Evolutionary conservation across 2,113 vertebrate species (phyloP).

Genomic region (Anser brachyrhynchus): DNA sequence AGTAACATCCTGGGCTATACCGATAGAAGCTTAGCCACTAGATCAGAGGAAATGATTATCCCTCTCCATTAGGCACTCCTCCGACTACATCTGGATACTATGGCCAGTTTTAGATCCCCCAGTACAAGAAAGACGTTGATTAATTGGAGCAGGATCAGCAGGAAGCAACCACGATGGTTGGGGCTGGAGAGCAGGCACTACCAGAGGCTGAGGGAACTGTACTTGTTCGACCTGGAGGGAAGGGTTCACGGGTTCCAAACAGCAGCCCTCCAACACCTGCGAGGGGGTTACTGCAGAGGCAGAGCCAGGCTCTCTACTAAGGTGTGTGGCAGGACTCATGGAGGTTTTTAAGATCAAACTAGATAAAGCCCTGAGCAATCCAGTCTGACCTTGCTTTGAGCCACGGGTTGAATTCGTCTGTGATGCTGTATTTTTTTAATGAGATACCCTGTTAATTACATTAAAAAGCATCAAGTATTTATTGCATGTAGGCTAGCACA

Average conservation of each 20-base stretch:
- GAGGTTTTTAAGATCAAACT: background rate
- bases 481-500: background rate
- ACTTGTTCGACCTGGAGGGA: background rate
- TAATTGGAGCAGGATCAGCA: background rate
- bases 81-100: background rate
- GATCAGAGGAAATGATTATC: background rate
- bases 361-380: background rate
- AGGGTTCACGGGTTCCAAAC: background rate
- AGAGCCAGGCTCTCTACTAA: background rate
- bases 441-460: background rate
- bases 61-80: background rate
- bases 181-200: background rate
- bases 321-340: background rate
- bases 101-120: background rate
- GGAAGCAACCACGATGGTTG: background rate
- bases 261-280: background rate
- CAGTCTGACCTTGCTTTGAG: background rate
- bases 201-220: background rate
- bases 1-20: background rate
- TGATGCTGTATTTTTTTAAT: background rate
- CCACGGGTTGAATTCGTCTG: background rate
- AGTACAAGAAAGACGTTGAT: background rate
- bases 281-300: background rate
- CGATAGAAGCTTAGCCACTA: background rate
- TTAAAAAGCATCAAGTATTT: background rate